These are phyloP conservation scores for Herpailurus yagouaroundi DNA, from an alignment of 2,113 vertebrate genomes.

Conservation along the genomic window DNA sequence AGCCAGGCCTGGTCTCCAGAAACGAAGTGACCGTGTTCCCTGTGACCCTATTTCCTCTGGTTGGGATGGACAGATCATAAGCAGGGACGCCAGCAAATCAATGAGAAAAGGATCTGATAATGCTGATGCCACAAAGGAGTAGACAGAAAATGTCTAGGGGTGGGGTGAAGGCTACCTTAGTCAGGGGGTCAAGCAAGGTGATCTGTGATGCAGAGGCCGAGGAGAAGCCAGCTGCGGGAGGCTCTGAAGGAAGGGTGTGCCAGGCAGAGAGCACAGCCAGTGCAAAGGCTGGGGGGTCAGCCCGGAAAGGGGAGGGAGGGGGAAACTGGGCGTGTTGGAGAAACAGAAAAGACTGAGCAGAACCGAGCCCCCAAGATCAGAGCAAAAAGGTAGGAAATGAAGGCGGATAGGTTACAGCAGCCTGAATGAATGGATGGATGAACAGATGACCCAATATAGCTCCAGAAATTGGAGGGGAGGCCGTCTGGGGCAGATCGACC, in stretches of 20 bases:
- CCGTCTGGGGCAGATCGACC: background rate
- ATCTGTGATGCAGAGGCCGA: background rate
- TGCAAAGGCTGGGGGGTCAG: background rate
- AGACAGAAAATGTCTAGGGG: background rate
- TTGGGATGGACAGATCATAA: background rate
- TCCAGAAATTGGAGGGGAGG: background rate
- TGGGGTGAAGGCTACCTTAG: background rate
- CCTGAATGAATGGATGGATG: background rate
- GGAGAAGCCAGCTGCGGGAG: background rate
- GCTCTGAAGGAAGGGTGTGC: background rate
- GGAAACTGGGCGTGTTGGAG: background rate
- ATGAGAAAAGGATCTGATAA: background rate
- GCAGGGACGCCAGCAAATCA: background rate
- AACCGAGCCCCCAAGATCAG: no score
- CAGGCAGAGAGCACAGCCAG: accelerated
- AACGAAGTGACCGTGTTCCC: background rate
- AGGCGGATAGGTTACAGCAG: background rate
- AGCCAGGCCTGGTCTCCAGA: background rate
- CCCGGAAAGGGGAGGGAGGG: accelerated
- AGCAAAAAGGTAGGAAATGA: background rate
- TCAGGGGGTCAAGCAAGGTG: background rate
- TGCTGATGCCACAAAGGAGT: background rate
- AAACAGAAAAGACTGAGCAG: background rate
- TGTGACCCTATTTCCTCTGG: background rate
- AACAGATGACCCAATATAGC: background rate